Evolutionary conservation across 1,140 invertebrate genomes (phyloP).

Genomic region (Eumeta japonica): DNA sequence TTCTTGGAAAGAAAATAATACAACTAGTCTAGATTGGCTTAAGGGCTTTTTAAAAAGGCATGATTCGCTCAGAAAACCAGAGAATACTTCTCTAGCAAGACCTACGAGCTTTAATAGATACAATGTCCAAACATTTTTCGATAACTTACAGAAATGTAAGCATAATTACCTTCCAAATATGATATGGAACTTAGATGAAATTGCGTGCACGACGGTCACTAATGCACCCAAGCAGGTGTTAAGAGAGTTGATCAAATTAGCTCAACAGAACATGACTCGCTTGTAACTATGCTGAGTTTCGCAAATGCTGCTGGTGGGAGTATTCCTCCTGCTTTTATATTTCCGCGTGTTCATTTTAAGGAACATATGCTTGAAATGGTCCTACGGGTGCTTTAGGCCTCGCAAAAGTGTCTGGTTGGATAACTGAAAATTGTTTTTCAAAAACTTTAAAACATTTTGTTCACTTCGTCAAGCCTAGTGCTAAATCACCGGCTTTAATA

Average conservation of each 20-base stretch:
- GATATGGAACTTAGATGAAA: constrained; percentile 20
- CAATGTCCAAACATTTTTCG: constrained; percentile 15
- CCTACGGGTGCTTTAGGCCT: background rate
- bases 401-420: background rate
- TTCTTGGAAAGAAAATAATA: background rate
- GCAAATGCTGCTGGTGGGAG: constrained; percentile 11
- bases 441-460: background rate
- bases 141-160: constrained; percentile 9
- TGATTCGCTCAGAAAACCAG: background rate
- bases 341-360: constrained; percentile 15
- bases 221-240: constrained; percentile 14
- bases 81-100: constrained; percentile 6
- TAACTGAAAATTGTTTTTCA: background rate
- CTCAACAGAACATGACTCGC: constrained; percentile 13
- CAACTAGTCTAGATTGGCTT: constrained; percentile 13
- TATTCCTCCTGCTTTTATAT: constrained; percentile 14
- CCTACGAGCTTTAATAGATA: constrained; percentile 32
- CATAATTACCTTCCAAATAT: constrained; percentile 10
- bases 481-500: background rate
- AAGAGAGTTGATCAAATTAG: constrained; percentile 14
- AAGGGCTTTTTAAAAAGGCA: constrained; percentile 9
- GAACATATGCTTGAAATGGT: constrained; percentile 8
- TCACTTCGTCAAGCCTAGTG: background rate
- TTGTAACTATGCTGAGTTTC: constrained; percentile 11
- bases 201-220: constrained; percentile 11